phyloP scores from a whole-genome alignment of 2,797 vertebrate genomes.

The Ceyx erithaca region DNA sequence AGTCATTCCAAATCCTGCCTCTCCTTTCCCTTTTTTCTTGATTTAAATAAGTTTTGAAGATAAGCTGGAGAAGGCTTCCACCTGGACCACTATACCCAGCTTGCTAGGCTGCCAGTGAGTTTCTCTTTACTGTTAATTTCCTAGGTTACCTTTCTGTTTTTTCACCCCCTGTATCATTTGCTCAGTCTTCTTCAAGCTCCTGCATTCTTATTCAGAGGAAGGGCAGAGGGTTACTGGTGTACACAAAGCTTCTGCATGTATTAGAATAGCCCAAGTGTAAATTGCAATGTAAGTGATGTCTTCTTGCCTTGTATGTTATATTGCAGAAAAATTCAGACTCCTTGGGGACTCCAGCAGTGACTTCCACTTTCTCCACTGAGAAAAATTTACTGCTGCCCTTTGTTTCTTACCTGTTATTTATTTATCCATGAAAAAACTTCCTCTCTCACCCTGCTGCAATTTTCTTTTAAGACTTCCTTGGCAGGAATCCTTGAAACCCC shows the following conservation, averaged over 20 bases:
- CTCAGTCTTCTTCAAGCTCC: not conserved
- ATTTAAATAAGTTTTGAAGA: not conserved
- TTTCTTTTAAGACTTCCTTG: not conserved
- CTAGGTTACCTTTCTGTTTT: not conserved
- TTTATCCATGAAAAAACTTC: not conserved
- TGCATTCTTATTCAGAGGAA: not conserved
- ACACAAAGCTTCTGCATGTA: not conserved
- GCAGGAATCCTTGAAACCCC: not conserved
- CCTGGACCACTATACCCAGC: not conserved
- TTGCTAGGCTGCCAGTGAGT: not conserved
- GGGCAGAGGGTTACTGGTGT: not conserved
- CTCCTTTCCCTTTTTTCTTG: not conserved
- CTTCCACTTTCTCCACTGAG: not conserved
- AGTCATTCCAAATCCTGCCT: not conserved
- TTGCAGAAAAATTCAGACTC: not conserved
- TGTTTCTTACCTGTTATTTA: not conserved
- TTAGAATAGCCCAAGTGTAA: not conserved
- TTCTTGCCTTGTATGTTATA: not conserved
- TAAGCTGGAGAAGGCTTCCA: not conserved
- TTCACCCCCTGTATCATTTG: not conserved
- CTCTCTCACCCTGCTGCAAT: not conserved
- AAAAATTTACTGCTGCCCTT: not conserved
- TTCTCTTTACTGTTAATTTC: not conserved
- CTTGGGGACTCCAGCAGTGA: not conserved
- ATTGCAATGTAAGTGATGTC: not conserved